Conservation (phyloP, 2,113 vertebrate genomes). For the Ursus arctos region DNA sequence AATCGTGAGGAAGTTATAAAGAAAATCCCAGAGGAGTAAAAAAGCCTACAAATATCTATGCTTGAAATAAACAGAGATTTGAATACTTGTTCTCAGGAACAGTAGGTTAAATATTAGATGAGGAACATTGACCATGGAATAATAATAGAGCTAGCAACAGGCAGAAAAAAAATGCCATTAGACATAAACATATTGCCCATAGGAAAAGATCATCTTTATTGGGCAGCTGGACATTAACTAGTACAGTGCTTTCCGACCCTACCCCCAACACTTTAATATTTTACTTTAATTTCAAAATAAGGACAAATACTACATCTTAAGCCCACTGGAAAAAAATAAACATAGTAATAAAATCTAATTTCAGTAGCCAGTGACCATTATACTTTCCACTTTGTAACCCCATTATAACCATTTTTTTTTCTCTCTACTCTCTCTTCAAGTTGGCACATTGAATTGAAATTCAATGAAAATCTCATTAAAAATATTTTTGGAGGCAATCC, state of each 20-base stretch:
- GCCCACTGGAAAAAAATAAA: neutral
- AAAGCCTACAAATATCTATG: neutral
- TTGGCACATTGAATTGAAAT: slow-evolving; percentile 74
- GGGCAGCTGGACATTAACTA: neutral
- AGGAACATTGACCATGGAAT: neutral
- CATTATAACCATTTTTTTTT: slow-evolving; percentile 52
- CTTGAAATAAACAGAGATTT: slow-evolving; percentile 61
- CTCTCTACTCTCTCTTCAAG: slow-evolving; percentile 49
- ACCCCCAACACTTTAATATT: slow-evolving; percentile 36
- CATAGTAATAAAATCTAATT: slow-evolving; percentile 1
- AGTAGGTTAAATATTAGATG: neutral
- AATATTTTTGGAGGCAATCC: slow-evolving; percentile 52
- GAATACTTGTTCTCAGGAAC: slow-evolving; percentile 37
- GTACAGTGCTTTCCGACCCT: neutral
- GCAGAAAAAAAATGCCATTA: neutral
- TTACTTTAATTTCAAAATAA: slow-evolving; percentile 66
- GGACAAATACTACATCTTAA: neutral
- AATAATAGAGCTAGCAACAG: neutral
- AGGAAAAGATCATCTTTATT: slow-evolving; percentile 24
- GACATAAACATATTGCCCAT: neutral
- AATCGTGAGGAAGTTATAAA: slow-evolving; percentile 14
- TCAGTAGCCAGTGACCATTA: slow-evolving; percentile 9
- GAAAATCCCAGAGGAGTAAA: slow-evolving; percentile 31
- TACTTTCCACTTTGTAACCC: slow-evolving; percentile 25
- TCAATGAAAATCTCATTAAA: slow-evolving; percentile 76